These are phyloP conservation scores for Simalia tracyae DNA, from an alignment of 2,797 vertebrate genomes.

Conservation along the genomic window DNA sequence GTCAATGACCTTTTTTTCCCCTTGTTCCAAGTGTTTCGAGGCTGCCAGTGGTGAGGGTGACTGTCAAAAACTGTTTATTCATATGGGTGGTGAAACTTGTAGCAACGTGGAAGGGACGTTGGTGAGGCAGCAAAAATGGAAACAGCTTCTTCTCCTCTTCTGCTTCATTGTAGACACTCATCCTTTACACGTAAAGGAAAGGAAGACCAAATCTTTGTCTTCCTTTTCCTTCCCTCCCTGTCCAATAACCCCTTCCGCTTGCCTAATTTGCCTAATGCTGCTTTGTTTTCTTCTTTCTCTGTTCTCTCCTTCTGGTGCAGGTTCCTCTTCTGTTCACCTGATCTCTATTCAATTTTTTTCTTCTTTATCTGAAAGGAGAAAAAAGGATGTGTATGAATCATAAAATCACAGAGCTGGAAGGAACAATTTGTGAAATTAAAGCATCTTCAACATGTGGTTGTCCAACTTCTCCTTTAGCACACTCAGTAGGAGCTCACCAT, in stretches of 20 bases:
- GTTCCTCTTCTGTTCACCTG: not conserved
- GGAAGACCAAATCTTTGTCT: not conserved
- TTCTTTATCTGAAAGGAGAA: not conserved
- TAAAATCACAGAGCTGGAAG: not conserved
- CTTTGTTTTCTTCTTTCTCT: not conserved
- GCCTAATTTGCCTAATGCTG: not conserved
- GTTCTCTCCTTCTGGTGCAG: not conserved
- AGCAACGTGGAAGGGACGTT: not conserved
- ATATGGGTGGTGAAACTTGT: not conserved
- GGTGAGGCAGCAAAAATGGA: not conserved
- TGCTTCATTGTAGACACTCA: not conserved
- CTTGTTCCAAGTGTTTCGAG: not conserved
- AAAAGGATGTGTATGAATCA: not conserved
- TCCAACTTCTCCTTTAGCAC: not conserved
- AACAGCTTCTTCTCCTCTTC: not conserved
- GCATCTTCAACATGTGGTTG: not conserved
- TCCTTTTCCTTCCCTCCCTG: not conserved
- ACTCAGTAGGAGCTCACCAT: not conserved
- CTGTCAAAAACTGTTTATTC: not conserved
- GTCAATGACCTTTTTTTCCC: not conserved
- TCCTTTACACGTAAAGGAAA: not conserved
- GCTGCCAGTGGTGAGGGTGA: not conserved
- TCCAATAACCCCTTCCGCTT: not conserved
- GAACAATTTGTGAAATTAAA: not conserved
- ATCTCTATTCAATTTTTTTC: not conserved